Percentiles rank a stretch among this genome's conserved stretches.
These are phyloP conservation scores for Danio choprae DNA, from an alignment of 2,797 vertebrate genomes.

Conservation along the genomic window DNA sequence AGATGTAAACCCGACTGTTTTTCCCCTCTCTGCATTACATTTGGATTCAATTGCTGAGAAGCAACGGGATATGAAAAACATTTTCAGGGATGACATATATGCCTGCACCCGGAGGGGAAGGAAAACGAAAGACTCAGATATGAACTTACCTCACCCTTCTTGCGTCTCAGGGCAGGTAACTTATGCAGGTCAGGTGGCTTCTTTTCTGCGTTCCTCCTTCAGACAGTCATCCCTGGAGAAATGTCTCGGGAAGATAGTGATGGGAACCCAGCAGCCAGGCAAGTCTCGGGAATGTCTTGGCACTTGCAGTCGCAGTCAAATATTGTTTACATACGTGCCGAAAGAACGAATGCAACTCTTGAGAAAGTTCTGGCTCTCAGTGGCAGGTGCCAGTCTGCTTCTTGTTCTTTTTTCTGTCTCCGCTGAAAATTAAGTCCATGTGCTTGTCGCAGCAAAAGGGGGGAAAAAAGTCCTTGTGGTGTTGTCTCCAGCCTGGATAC, in stretches of 20 bases:
- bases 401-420: slow-evolving; percentile 64
- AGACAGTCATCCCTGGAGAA: slow-evolving; percentile 75
- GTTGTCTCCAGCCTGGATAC: slow-evolving; percentile 74
- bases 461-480: slow-evolving; percentile 69
- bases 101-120: slow-evolving; percentile 51
- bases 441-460: slow-evolving; percentile 59
- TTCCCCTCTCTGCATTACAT: slow-evolving; percentile 64
- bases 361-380: slow-evolving; percentile 59
- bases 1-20: slow-evolving; percentile 73
- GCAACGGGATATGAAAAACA: slow-evolving; percentile 70
- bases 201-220: slow-evolving; percentile 75
- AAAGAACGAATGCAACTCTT: slow-evolving; percentile 38
- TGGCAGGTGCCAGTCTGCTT: slow-evolving; percentile 65
- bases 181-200: slow-evolving; percentile 72
- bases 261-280: slow-evolving; percentile 45
- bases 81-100: slow-evolving; percentile 61
- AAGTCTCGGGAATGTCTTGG: slow-evolving; percentile 61
- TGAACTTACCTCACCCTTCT: slow-evolving; percentile 64
- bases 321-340: slow-evolving; percentile 66
- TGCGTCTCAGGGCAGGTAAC: slow-evolving; percentile 60
- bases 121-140: slow-evolving; percentile 53
- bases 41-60: slow-evolving; percentile 61
- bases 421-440: slow-evolving; percentile 75
- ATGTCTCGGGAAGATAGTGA: slow-evolving; percentile 55
- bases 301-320: slow-evolving; percentile 66